Evolutionary conservation across 2,888 invertebrate species (phyloP), one percentile per base, ranked within the genome.

Genomic region (Limnephilus marmoratus): DNA sequence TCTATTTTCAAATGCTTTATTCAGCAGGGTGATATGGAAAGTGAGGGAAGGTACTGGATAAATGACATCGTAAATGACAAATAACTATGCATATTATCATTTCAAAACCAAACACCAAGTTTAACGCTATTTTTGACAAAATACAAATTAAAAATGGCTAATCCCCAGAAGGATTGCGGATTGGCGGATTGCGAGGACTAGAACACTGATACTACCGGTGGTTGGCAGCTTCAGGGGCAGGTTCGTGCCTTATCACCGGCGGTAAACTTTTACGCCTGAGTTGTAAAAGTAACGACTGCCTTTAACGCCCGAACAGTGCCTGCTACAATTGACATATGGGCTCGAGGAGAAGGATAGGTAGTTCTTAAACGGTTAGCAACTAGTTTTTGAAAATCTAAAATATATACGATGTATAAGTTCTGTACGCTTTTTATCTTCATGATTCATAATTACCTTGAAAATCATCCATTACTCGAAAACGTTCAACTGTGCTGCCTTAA

Each of bases 181-280:
- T 18, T 18, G 18, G 18, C 18, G 13, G 53, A n/a, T 68, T 68
- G 24, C 4, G 9, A 5, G 68, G 24, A 24, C 68, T 68, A 7
- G 24, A 3, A n/a, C 68, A 5, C 68, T n/a, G 24, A n/a, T 68
- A 24, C 9, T 53, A 53, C 68, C 9, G 68, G 24, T 68, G 24
- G 68, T n/a, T n/a, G 68, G 68, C 9, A 68, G 68, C 68, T 24
- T 24, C 68, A n/a, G 68, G 7, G 24, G 68, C 68, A 83, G 88
- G 81, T 92, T 68, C 93, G 93, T 92, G 93, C 92, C 93, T 93
- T 93, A 93, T 93, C 93, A 88, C 92, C 92, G 81, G 81, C 83
- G 92, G 45, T 93, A 91, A 93, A 92, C 91, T 93, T 92, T 92
- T 92, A 92, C 92, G 91, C 90, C 91, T n/a, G 5, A 81, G 93